phyloP scores from a whole-genome alignment of 2,888 invertebrate genomes.

The Eupsilia transversa region DNA sequence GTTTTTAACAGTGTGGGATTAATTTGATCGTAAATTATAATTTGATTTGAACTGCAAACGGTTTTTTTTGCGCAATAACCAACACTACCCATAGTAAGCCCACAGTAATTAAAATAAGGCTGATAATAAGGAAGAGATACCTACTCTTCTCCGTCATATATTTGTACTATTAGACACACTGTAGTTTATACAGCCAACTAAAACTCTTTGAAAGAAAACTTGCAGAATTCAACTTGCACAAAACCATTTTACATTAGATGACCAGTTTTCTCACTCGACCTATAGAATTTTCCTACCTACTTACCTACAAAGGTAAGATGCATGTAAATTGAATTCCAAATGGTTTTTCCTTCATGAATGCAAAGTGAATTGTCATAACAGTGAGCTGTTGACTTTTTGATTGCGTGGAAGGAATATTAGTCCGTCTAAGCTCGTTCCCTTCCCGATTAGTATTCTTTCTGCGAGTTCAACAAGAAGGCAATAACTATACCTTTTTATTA shows the following conservation, averaged over 20 bases:
- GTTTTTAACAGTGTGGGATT: too few species aligned
- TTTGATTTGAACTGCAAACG: too few species aligned
- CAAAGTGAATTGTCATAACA: slow-evolving; percentile 59
- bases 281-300: slow-evolving; percentile 14
- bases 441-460: slow-evolving; percentile 66
- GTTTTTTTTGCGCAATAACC: too few species aligned
- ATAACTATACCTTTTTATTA: slow-evolving; percentile 72
- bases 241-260: not conserved
- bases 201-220: not conserved
- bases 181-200: not conserved
- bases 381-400: slow-evolving; percentile 63
- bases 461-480: slow-evolving; percentile 59
- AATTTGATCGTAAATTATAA: too few species aligned
- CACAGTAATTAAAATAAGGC: too few species aligned
- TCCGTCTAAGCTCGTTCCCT: slow-evolving; percentile 46
- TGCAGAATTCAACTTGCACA: not conserved
- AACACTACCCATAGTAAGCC: too few species aligned
- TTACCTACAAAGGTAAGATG: slow-evolving; percentile 21
- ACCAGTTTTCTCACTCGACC: not conserved
- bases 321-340: slow-evolving; percentile 59
- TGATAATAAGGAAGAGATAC: too few species aligned
- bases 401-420: slow-evolving; percentile 60
- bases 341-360: slow-evolving; percentile 61
- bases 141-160: too few species aligned
- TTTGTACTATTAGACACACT: not conserved